Conservation (phyloP, 1,140 invertebrate species). For the Hylyphantes graminicola region DNA sequence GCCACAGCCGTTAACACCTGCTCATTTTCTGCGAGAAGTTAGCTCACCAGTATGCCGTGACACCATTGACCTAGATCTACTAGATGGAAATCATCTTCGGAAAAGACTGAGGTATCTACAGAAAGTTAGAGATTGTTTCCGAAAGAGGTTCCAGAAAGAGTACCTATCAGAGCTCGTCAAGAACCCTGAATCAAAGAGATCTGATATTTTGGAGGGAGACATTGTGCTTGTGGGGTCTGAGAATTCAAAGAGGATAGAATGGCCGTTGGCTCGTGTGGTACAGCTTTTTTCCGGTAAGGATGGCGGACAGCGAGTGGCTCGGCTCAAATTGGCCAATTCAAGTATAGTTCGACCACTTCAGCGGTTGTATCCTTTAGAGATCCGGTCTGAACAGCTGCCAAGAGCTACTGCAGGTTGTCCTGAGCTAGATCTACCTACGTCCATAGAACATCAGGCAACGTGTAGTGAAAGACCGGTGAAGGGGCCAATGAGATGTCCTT, state of each 20-base stretch:
- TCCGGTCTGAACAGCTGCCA: background rate
- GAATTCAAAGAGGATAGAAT: slow-evolving; percentile 13
- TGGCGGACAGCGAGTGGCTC: slow-evolving; percentile 61
- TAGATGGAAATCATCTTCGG: slow-evolving; percentile 23
- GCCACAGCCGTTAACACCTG: background rate
- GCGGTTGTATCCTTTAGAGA: slow-evolving; percentile 61
- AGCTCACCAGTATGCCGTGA: background rate
- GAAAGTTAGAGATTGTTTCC: slow-evolving; percentile 4
- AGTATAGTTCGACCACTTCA: slow-evolving; percentile 61
- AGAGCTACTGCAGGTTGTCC: too few relatives aligned
- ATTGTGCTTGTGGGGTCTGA: background rate
- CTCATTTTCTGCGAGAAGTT: slow-evolving; percentile 17
- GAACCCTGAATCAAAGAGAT: background rate
- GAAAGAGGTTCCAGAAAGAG: slow-evolving; percentile 18
- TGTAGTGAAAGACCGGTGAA: too few relatives aligned
- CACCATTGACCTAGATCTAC: slow-evolving; percentile 1
- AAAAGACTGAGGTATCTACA: slow-evolving; percentile 21
- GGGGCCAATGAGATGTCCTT: background rate
- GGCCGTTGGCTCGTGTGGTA: slow-evolving; percentile 9
- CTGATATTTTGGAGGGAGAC: background rate
- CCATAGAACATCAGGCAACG: too few relatives aligned
- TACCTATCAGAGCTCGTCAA: background rate
- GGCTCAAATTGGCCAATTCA: slow-evolving; percentile 59
- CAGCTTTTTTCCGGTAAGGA: background rate
- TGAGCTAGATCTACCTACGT: too few relatives aligned